Evolutionary conservation across 2,888 invertebrate species (phyloP), one percentile per base, ranked within the genome.

Genomic region (Sycophila texana): DNA sequence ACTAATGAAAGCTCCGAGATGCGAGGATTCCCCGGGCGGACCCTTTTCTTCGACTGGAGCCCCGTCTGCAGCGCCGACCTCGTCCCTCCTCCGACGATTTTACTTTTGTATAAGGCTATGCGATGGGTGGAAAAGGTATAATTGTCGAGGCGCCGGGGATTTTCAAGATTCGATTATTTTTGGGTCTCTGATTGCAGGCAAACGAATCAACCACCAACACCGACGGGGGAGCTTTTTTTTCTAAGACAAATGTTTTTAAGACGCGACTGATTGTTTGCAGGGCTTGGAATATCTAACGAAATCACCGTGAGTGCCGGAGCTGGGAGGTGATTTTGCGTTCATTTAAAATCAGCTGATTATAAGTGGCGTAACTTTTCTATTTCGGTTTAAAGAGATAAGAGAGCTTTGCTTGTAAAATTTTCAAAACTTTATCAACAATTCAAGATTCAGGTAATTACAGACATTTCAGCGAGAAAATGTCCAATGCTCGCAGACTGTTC

Each of bases 121-220:
- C 60, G 60, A 7, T 30, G 4, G n/a, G 13, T 4, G 16, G n/a
- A 4, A 12, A 53, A 5, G 53, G n/a, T 61, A 61, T 61, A 61
- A 61, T 26, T 61, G 26, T 63, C 51, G 53, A n/a, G 7, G 16
- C 30, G n/a, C 20, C 20, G 58, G 58, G 20, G 60, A 55, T 51
- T 72, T 63, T 20, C 26, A 13, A 16, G n/a, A 77, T 71, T 57
- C 47, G 65, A 71, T 77, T 77, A 71, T n/a, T 26, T 71, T 71
- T 47, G 55, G 49, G 1, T 63, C 49, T 55, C 76, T 77, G 71
- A 77, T 77, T 77, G 65, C 76, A 20, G 26, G 65, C 57, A 71
- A 77, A 77, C 70, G 63, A 71, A 71, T 70, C 71, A 30, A 47
- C 65, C 47, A 57, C 18, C 30, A 26, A 14, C n/a, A 12, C 14